Conservation (phyloP, 1,140 invertebrate species). For the Scaptomyza graminum region DNA sequence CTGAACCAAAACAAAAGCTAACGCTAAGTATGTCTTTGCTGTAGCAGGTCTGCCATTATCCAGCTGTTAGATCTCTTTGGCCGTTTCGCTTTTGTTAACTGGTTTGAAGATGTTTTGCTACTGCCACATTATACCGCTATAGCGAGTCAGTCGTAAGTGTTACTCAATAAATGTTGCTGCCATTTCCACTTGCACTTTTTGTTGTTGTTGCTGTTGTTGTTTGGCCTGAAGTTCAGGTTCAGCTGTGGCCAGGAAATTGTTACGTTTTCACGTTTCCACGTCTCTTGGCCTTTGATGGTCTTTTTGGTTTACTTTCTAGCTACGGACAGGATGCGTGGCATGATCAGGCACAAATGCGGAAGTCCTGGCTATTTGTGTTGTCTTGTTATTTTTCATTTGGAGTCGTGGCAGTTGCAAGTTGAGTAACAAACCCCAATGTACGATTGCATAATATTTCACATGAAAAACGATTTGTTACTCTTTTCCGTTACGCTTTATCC, state of each 20-base stretch:
- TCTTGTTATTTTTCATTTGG: conserved; percentile 37
- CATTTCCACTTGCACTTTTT: conserved; percentile 44
- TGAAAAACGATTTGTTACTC: conserved; percentile 57
- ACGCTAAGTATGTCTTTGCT: neutral
- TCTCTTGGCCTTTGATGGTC: conserved; percentile 55
- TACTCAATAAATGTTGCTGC: conserved; percentile 41
- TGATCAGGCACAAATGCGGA: conserved; percentile 64
- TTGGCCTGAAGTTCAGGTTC: conserved; percentile 78
- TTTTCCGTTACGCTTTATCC: conserved; percentile 52
- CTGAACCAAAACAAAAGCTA: conserved; percentile 7
- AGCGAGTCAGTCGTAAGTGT: conserved; percentile 4
- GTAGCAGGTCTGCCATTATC: conserved; percentile 24
- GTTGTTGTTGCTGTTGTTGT: conserved; percentile 17
- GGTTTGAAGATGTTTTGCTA: conserved; percentile 25
- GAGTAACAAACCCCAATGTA: conserved; percentile 15
- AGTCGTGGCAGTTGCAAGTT: conserved; percentile 50
- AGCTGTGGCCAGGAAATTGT: conserved; percentile 68
- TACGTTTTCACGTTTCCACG: conserved; percentile 38
- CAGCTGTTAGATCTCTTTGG: conserved; percentile 21
- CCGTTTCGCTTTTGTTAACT: conserved; percentile 27
- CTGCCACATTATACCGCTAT: neutral
- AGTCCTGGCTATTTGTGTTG: conserved; percentile 25
- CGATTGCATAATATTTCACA: conserved; percentile 76
- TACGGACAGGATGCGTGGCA: conserved; percentile 68
- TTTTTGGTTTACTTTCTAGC: conserved; percentile 74